Evolutionary conservation across 2,888 invertebrate species (phyloP), one percentile per base, ranked within the genome.

Genomic region (Xanthia togata): DNA sequence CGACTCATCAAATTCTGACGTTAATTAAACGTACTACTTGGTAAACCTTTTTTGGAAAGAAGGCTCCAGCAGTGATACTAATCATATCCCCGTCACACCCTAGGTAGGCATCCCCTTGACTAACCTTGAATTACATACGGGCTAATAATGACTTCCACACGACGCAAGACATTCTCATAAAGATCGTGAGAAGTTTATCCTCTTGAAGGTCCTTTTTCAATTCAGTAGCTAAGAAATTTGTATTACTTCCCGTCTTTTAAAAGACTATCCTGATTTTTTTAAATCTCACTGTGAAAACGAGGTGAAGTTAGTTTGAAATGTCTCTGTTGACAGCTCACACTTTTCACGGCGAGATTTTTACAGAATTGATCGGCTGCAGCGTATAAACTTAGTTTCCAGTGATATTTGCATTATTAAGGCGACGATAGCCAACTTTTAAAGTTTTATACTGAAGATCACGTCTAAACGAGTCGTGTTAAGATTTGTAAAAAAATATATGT

Each of bases 1-100:
- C 57, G 38, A 60, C 20, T 69, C 6, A 31, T 71, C 14, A 35
- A 69, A 73, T 59, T 53, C n/a, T 60, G 38, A 53, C 5, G 26
- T 17, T 4, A 62, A 1, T 64, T 17, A 8, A 4, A 14, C 26
- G 2, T 6, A 26, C 4, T 55, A n/a, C n/a, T 12, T 41, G 0
- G 9, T 9, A 9, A 9, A 1, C 41, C 11, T 41, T 41, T 41
- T 41, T 41, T 1, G 41, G 9, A 31, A 47, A 47, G 23, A 31
- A n/a, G 0, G 5, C 4, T 44, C 0, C 6, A 9, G 14, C 20
- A 35, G 50, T 38, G 6, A 50, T n/a, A 38, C 11, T 55, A 12
- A 38, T 20, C 31, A 31, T 31, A 60, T 12, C 35, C 6, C 35
- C 23, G 20, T 9, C 5, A 9, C 20, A 31, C 20, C 11, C 17